phyloP scores from a whole-genome alignment of 1,140 invertebrate genomes.

The Pissodes strobi region DNA sequence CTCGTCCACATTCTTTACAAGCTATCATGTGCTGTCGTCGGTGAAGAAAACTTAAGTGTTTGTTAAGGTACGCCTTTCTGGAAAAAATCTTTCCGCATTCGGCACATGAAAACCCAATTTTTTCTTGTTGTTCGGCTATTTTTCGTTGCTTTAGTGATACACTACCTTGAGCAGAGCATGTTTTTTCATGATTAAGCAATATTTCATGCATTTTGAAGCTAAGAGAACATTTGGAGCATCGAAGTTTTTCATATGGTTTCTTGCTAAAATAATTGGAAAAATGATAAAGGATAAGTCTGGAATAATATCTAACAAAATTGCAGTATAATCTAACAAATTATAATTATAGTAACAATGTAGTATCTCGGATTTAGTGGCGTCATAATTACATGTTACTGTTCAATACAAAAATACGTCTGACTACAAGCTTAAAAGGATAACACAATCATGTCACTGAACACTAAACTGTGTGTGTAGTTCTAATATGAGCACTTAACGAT shows the following conservation, averaged over 20 bases:
- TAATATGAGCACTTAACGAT: constrained; percentile 14
- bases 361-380: no score
- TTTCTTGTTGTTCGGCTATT: neutral
- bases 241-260: neutral
- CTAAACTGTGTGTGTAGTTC: neutral
- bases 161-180: neutral
- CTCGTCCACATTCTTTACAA: constrained; percentile 11
- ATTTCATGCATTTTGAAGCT: neutral
- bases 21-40: neutral
- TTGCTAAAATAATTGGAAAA: constrained; percentile 9
- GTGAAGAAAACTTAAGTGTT: neutral
- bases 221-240: neutral
- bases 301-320: no score
- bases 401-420: no score
- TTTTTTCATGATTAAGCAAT: neutral
- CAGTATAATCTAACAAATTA: no score
- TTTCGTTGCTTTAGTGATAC: neutral
- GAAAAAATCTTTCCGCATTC: neutral
- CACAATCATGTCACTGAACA: neutral
- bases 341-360: no score
- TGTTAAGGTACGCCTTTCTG: neutral
- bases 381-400: no score
- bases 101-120: neutral
- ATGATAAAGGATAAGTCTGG: no score
- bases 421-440: neutral